Base-by-base conservation (phyloP, 2,113 vertebrate genomes). In the Macaca mulatta region DNA sequence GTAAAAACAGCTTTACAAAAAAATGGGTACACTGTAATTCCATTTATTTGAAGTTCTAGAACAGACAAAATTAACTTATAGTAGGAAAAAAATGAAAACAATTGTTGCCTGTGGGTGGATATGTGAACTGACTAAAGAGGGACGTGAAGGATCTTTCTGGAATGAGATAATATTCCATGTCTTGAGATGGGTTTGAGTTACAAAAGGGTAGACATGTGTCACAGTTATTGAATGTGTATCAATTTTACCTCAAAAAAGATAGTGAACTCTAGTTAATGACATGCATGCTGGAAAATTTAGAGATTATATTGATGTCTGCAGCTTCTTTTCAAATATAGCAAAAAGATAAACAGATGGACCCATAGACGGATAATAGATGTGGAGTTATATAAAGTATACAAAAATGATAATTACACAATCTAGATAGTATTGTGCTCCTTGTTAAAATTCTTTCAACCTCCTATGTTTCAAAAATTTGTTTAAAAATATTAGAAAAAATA, bases 321-420 rank as follows among this genome's bases (percentile, higher is more conserved):
- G 55, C 18, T 87, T 87, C 85, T 79, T 86, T 90, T 70, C 43
- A 97, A 87, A 95, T 75, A 18, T 32, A 93, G 78, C 22, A 57
- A 35, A 84, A 86, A 92, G n/a, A 70, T 55, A 81, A 43, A 84
- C 22, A 48, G 69, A 93, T 77, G 32, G 48, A 82, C 78, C 61
- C 45, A 83, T 0, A 93, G 4, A 80, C 13, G 74, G 22, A 48
- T 45, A 57, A 96, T 1, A 74, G 9, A 45, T 43, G 6, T 8
- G 67, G 35, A 86, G 30, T 74, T 84, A 78, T 18, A 1, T 95
- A 16, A 77, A 50, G 16, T 45, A 48, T 9, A 89, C 17, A 55
- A 84, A 85, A 94, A 80, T 13, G 11, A 64, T 87, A 80, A 92
- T n/a, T 70, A 55, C 6, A 94, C 30, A 89, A 50, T n/a, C 5